A percentile compares a stretch with the other conserved stretches of the same genome.
Conservation (phyloP, 2,113 vertebrate species). For the Apodemus speciosus region DNA sequence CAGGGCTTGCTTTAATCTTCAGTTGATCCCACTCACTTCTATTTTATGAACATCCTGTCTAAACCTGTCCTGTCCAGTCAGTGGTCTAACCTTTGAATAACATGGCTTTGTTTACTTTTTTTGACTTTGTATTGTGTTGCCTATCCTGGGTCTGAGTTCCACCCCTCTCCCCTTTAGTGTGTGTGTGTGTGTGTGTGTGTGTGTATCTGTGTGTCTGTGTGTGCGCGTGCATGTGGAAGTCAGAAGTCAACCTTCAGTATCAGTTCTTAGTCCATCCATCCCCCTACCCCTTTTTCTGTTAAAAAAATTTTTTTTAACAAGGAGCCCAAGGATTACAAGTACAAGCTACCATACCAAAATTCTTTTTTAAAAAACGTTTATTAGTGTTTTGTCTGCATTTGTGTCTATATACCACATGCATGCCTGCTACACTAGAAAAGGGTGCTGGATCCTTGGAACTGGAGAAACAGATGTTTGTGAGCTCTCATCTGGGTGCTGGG, state of each 20-base stretch:
- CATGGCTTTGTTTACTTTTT: neutral
- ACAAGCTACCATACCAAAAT: neutral
- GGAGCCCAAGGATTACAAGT: neutral
- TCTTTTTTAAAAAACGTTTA: neutral
- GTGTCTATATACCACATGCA: neutral
- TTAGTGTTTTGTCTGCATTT: neutral
- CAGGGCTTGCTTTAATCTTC: neutral
- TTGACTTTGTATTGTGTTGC: slow-evolving; percentile 24
- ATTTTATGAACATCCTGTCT: neutral
- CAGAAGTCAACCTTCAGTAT: neutral
- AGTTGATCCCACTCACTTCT: neutral
- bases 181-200: too few relatives aligned
- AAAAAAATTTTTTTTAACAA: too few relatives aligned
- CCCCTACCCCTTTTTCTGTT: neutral
- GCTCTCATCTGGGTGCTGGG: neutral
- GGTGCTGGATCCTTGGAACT: neutral
- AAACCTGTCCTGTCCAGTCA: neutral
- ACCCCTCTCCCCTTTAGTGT: neutral
- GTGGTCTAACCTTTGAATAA: neutral
- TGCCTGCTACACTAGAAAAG: neutral
- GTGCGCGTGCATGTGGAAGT: neutral
- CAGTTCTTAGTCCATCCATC: neutral
- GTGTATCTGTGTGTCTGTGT: too few relatives aligned
- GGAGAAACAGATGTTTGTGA: neutral
- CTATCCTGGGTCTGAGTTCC: neutral